Conservation (phyloP, 2,888 invertebrate genomes). For the Dorcus hopei region DNA sequence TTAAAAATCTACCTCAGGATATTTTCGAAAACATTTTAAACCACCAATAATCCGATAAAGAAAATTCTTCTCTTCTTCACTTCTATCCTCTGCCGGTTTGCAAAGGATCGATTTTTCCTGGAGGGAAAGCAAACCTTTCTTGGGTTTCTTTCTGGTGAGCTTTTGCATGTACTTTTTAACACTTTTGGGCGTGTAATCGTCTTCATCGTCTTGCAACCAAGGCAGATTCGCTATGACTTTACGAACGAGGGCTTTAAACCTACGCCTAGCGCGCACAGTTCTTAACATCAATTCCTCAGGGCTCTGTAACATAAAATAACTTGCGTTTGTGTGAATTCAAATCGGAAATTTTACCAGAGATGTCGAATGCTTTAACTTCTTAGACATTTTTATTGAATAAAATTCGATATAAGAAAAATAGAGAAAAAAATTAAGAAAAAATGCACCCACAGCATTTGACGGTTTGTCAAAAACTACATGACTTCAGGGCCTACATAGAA, state of each 20-base stretch:
- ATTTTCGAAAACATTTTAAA: conserved; percentile 60
- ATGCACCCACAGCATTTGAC: too few relatives aligned
- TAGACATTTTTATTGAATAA: too few relatives aligned
- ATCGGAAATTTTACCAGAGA: too few relatives aligned
- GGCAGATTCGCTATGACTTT: conserved; percentile 56
- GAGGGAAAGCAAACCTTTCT: conserved; percentile 32
- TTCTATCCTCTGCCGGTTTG: conserved; percentile 54
- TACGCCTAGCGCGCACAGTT: conserved; percentile 18
- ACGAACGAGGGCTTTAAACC: conserved; percentile 57
- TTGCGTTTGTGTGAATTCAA: too few relatives aligned
- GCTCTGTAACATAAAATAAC: neutral
- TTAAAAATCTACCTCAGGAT: conserved; percentile 53
- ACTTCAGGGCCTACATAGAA: too few relatives aligned
- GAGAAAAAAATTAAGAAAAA: too few relatives aligned
- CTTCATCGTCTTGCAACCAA: conserved; percentile 57
- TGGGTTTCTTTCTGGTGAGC: conserved; percentile 36
- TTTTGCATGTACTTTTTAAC: conserved; percentile 55
- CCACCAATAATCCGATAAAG: conserved; percentile 58
- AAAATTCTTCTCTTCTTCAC: conserved; percentile 59
- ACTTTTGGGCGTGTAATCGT: conserved; percentile 48
- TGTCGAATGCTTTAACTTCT: too few relatives aligned
- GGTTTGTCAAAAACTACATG: too few relatives aligned
- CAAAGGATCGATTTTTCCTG: conserved; percentile 58
- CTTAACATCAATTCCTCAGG: neutral
- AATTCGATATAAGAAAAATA: too few relatives aligned